These are phyloP conservation scores for Centruroides vittatus DNA, from an alignment of 1,140 invertebrate genomes.

Conservation along the genomic window DNA sequence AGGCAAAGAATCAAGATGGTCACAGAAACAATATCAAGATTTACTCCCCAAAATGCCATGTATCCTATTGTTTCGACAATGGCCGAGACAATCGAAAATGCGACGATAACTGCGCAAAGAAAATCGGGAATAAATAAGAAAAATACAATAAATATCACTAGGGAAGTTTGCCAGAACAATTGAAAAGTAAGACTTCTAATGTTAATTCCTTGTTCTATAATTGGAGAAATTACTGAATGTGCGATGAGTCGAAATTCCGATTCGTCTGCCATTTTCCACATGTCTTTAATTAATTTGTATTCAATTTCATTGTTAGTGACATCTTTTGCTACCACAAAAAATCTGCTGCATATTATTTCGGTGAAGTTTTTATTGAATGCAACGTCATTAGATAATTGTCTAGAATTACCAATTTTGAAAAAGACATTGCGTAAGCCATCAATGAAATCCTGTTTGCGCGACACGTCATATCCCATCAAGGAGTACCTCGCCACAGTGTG, in stretches of 20 bases:
- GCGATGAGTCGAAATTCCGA: slow-evolving; percentile 52
- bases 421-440: slow-evolving; percentile 48
- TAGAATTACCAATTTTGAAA: slow-evolving; percentile 19
- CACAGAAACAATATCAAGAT: too few relatives aligned
- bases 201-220: slow-evolving; percentile 65
- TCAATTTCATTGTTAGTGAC: slow-evolving; percentile 77
- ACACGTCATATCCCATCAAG: slow-evolving; percentile 49
- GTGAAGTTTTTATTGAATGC: slow-evolving; percentile 58
- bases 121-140: too few relatives aligned
- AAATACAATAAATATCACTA: too few relatives aligned
- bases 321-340: slow-evolving; percentile 75
- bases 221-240: slow-evolving; percentile 47
- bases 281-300: slow-evolving; percentile 68
- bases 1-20: too few relatives aligned
- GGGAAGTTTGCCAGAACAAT: too few relatives aligned
- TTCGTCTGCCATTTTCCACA: slow-evolving; percentile 58
- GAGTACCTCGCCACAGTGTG: slow-evolving; percentile 47
- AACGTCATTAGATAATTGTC: slow-evolving; percentile 64
- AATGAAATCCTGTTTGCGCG: slow-evolving; percentile 56
- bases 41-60: too few relatives aligned
- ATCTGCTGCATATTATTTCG: slow-evolving; percentile 65
- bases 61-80: too few relatives aligned
- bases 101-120: too few relatives aligned
- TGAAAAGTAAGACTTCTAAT: too few relatives aligned
- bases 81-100: too few relatives aligned